Base-by-base conservation (phyloP, 92 coral and sea anemone species). In the Actinostola sp. region DNA sequence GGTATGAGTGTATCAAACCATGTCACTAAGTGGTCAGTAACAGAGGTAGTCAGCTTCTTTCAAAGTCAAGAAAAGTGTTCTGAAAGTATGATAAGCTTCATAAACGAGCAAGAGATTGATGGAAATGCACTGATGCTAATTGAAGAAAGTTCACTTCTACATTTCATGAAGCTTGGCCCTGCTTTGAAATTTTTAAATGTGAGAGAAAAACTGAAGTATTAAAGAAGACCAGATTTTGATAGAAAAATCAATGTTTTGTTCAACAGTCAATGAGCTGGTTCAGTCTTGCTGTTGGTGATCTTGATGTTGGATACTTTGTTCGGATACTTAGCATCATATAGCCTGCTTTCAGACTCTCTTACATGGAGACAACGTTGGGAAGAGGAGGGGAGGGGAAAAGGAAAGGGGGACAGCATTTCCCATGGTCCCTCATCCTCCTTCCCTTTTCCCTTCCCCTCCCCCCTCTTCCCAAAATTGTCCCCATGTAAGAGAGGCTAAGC, bases 81-180 rank as follows among this genome's bases (percentile, higher is more conserved):
- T 30, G 67, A 49, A 21, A 30, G 67, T 30, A 71, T 81, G 69
- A 85, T 91, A 20, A 61, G 41, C n/a, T 89, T 89, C 41, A 34
- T 86, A 63, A 75, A 68, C 28, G 96, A 86, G 63, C 87, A 89
- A 55, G 96, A 89, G 45, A 87, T 89, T 49, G 90, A 89, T 59
- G 96, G 96, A 25, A 77, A 79, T 36, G 96, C 96, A 0, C 52
- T 89, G 58, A 34, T 77, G 73, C 63, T 86, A 42, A 73, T 89
- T 28, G 86, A 89, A 29, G 50, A 81, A 38, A 74, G 79, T 14
- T 72, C 89, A 20, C 80, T 89, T 27, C 66, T 89, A 34, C 89
- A 76, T n/a, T 78, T 85, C 42, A 41, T 89, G 83, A 89, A 89
- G 59, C 78, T 89, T n/a, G 96, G 96, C 0, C 96, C 96, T 8